Conservation (phyloP, 2,113 vertebrate species). For the Megaceryle maxima region DNA sequence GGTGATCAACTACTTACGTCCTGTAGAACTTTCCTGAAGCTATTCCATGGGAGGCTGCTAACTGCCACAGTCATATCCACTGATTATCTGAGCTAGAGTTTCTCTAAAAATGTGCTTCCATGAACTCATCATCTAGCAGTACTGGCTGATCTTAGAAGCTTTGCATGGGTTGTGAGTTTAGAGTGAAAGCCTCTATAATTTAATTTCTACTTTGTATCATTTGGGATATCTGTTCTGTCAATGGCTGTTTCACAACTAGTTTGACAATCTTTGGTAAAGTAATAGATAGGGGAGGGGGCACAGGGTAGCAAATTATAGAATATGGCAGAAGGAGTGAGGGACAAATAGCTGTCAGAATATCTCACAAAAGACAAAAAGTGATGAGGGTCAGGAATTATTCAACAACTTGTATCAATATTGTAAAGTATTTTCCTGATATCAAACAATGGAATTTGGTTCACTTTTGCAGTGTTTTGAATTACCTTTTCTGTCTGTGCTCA, state of each 20-base stretch:
- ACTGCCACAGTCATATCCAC: not conserved
- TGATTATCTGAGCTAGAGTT: not conserved
- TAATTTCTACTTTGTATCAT: not conserved
- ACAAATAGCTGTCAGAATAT: not conserved
- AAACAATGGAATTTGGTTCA: not conserved
- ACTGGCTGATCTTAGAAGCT: not conserved
- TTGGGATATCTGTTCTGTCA: not conserved
- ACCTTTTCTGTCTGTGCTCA: not conserved
- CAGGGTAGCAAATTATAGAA: not conserved
- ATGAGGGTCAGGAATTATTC: not conserved
- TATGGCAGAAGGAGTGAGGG: not conserved
- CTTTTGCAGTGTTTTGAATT: not conserved
- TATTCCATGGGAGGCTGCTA: not conserved
- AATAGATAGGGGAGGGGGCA: not conserved
- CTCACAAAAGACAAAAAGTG: not conserved
- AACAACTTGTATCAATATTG: not conserved
- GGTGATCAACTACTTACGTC: not conserved
- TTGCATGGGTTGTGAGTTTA: not conserved
- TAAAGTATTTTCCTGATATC: not conserved
- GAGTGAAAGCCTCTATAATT: not conserved
- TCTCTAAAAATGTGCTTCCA: not conserved
- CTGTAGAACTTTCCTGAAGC: not conserved
- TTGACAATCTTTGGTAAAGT: not conserved
- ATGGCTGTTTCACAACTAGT: not conserved
- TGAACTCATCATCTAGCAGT: not conserved